Conservation (phyloP, 2,888 invertebrate species). For the Pammene fasciana region DNA sequence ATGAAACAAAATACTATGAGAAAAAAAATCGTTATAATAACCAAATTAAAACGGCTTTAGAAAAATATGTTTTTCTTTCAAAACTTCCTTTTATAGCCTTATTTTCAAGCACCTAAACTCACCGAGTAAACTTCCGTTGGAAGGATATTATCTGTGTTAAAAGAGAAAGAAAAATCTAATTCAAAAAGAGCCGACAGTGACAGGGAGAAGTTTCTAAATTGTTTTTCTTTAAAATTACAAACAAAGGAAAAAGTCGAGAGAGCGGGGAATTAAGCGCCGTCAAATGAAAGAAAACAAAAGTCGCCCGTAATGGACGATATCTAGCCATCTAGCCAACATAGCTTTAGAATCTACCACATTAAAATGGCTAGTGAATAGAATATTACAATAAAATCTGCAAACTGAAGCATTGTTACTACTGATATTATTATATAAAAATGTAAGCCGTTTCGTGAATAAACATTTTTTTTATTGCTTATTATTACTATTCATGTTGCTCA, state of each 20-base stretch:
- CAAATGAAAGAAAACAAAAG: slow-evolving; percentile 60
- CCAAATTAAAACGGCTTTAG: background rate
- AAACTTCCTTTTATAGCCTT: slow-evolving; percentile 20
- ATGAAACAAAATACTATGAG: too few relatives aligned
- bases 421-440: too few relatives aligned
- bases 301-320: slow-evolving; percentile 38
- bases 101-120: slow-evolving; percentile 27
- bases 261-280: slow-evolving; percentile 62
- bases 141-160: slow-evolving; percentile 44
- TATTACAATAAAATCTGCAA: too few relatives aligned
- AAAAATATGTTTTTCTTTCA: slow-evolving; percentile 23
- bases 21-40: background rate
- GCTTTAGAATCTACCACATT: background rate
- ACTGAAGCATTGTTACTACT: too few relatives aligned
- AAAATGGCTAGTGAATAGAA: too few relatives aligned
- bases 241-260: slow-evolving; percentile 56
- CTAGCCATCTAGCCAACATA: slow-evolving; percentile 1
- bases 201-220: slow-evolving; percentile 58
- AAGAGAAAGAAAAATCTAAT: slow-evolving; percentile 59
- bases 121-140: slow-evolving; percentile 40
- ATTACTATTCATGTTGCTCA: too few relatives aligned
- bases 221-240: slow-evolving; percentile 66
- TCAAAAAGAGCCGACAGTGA: slow-evolving; percentile 52
- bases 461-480: too few relatives aligned
- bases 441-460: too few relatives aligned